Evolutionary conservation across 1,140 invertebrate species (phyloP).

Genomic region (Neuroterus valhalla): DNA sequence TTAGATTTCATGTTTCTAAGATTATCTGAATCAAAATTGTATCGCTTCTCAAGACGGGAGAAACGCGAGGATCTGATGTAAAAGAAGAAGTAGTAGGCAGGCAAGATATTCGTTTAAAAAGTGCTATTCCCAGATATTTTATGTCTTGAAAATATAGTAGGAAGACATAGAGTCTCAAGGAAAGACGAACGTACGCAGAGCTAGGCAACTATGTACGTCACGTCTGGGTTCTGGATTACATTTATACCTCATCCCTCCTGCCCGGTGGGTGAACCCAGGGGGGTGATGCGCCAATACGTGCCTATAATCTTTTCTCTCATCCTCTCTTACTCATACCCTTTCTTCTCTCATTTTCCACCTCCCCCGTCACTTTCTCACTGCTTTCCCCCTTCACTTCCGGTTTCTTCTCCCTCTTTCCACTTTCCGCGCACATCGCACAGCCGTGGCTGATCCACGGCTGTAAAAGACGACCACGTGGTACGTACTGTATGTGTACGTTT

Average conservation of each 20-base stretch:
- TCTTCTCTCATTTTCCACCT: neutral
- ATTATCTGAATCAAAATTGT: too few relatives aligned
- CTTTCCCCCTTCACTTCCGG: neutral
- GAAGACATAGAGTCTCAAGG: neutral
- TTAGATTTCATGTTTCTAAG: too few relatives aligned
- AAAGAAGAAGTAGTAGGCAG: neutral
- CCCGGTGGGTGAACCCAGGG: slow-evolving; percentile 51
- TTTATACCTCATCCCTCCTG: slow-evolving; percentile 60
- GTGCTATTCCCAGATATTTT: neutral
- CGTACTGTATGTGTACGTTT: neutral
- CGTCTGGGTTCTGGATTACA: slow-evolving; percentile 70
- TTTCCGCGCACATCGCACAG: neutral
- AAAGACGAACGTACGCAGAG: slow-evolving; percentile 15
- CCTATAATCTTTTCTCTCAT: slow-evolving; percentile 64
- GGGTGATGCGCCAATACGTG: slow-evolving; percentile 71
- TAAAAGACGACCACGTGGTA: neutral
- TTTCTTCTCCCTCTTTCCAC: neutral
- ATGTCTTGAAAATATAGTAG: slow-evolving; percentile 13
- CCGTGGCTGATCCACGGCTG: neutral
- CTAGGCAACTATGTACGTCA: slow-evolving; percentile 66
- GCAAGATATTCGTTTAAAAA: neutral
- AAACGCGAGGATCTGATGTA: neutral
- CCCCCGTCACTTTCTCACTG: slow-evolving; percentile 7
- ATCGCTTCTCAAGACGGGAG: too few relatives aligned
- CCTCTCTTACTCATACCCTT: slow-evolving; percentile 44